Evolutionary conservation across 2,797 vertebrate species (phyloP).

Genomic region (Platyrinchus mystaceus): DNA sequence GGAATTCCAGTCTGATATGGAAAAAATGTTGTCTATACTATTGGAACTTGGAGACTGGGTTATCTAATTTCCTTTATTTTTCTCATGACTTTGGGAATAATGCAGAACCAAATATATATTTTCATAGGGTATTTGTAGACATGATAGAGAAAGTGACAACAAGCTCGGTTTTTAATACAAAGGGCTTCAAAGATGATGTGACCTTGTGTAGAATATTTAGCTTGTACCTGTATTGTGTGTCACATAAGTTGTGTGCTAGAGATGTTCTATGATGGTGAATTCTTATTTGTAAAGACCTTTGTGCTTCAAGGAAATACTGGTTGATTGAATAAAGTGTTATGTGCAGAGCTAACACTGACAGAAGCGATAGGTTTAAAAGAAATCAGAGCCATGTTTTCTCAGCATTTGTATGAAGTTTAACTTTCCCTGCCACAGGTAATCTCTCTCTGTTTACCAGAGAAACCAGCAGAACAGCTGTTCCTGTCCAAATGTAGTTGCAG

Average conservation of each 20-base stretch:
- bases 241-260: background rate
- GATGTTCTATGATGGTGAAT: background rate
- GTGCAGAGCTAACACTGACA: background rate
- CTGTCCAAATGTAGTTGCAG: background rate
- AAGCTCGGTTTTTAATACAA: background rate
- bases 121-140: background rate
- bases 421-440: background rate
- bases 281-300: background rate
- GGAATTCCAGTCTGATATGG: background rate
- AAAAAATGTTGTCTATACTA: background rate
- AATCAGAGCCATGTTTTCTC: background rate
- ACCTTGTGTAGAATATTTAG: background rate
- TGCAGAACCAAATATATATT: background rate
- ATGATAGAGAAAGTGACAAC: background rate
- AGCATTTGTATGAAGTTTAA: background rate
- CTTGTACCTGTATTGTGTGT: background rate
- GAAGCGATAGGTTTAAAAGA: background rate
- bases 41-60: background rate
- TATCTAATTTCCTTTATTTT: background rate
- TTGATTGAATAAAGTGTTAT: background rate
- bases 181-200: background rate
- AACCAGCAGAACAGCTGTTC: background rate
- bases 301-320: background rate
- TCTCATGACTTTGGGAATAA: background rate
- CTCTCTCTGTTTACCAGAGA: background rate